Evolutionary conservation across 2,888 invertebrate genomes (phyloP), one percentile per base, ranked within the genome.

Genomic region (Nomada ferruginata): DNA sequence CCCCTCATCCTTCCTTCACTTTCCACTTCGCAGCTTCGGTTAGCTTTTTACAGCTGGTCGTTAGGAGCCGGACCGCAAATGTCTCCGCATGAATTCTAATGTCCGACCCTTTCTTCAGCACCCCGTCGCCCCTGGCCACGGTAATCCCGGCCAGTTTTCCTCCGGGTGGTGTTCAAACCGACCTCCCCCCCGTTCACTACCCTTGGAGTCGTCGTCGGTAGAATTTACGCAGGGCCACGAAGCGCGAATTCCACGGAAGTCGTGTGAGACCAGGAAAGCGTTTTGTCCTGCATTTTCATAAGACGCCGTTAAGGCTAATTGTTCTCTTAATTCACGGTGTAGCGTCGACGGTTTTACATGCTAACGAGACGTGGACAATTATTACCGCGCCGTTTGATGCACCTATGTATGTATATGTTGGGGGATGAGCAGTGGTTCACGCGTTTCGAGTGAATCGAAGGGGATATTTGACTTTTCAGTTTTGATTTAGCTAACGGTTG

Each of bases 71-170:
- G 90, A 91, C 93, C 93, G 90, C 92, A 93, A 93, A 93, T 92
- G 93, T 92, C 92, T 93, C 92, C 91, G 92, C 93, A 92, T 93
- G 93, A 93, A 93, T 93, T 93, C 93, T 93, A 93, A 93, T 93
- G 93, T 89, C 91, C 88, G 84, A 89, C 87, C 84, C 83, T 80
- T 81, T 57, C 85, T 69, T 68, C 61, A 50, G 60, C 60, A 47
- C 79, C 52, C 65, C 60, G 23, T 60, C 70, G 65, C 26, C 55
- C 42, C 47, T 61, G 57, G 42, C 47, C 55, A 61, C 55, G 76
- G 89, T 92, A 92, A 92, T 92, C 91, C 90, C 85, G 87, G 90
- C 90, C 90, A 90, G 90, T 91, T 90, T 90, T 84, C 87, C 86
- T 82, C 79, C 53, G 18, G 20, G 55, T 65, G 65, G 61, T 60